These are phyloP conservation scores for Platichthys flesus DNA, from an alignment of 2,113 vertebrate genomes.

Conservation along the genomic window DNA sequence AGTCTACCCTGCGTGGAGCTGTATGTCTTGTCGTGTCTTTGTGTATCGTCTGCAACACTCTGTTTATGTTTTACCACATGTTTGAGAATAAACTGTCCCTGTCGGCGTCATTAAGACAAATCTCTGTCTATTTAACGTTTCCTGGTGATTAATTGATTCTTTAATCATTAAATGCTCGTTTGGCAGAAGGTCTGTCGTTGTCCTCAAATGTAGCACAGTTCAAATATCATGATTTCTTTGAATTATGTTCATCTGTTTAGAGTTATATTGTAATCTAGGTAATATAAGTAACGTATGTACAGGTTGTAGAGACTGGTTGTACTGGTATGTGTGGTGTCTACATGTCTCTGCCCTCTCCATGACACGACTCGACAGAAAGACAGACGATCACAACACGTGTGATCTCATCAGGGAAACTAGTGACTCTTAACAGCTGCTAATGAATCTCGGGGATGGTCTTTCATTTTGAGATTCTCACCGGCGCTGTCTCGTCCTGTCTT, in stretches of 20 bases:
- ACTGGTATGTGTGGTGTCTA: neutral
- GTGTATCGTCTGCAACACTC: constrained; percentile 9
- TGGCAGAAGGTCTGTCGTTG: constrained; percentile 10
- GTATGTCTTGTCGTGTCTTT: constrained; percentile 33
- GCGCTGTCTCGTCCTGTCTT: constrained; percentile 30
- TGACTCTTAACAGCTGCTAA: constrained; percentile 33
- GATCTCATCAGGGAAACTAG: constrained; percentile 16
- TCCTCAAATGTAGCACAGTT: neutral
- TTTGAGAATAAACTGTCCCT: constrained; percentile 40
- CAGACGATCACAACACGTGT: constrained; percentile 2
- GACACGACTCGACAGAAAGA: neutral
- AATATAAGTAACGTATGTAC: neutral
- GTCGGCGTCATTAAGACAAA: constrained; percentile 26
- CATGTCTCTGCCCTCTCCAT: neutral
- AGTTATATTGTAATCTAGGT: neutral
- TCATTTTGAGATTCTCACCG: constrained; percentile 37
- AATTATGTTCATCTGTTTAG: neutral
- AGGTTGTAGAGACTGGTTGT: neutral
- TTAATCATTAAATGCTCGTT: constrained; percentile 2
- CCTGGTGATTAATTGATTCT: constrained; percentile 37
- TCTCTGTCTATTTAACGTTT: constrained; percentile 27
- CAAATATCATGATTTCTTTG: neutral
- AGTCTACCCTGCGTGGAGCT: constrained; percentile 26
- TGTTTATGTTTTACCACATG: constrained; percentile 53
- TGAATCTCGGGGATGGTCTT: constrained; percentile 27